These are phyloP conservation scores for Oceanodroma leucorhoa DNA, from an alignment of 2,797 vertebrate genomes.

Conservation along the genomic window DNA sequence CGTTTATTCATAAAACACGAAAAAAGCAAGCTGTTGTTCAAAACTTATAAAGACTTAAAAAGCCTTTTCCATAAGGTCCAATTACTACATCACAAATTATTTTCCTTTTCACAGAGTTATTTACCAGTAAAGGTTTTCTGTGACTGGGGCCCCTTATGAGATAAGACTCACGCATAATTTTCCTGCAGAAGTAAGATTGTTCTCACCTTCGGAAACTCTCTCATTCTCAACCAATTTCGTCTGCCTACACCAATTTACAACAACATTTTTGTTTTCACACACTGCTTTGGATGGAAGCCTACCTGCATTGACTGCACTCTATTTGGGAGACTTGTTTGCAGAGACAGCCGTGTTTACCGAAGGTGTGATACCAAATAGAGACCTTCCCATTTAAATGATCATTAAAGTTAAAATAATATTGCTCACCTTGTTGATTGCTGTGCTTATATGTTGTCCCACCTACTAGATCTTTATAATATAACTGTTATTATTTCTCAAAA, in stretches of 20 bases:
- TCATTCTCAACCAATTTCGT: not conserved
- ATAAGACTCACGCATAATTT: not conserved
- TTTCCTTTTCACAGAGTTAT: not conserved
- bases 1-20: not conserved
- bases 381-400: not conserved
- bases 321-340: not conserved
- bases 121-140: not conserved
- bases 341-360: not conserved
- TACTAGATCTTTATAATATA: not conserved
- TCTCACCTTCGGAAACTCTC: not conserved
- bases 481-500: not conserved
- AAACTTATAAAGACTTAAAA: not conserved
- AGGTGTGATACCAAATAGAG: not conserved
- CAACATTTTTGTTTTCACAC: not conserved
- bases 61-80: not conserved
- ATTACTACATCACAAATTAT: not conserved
- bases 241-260: not conserved
- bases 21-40: not conserved
- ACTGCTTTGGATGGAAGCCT: not conserved
- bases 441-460: not conserved
- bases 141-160: not conserved
- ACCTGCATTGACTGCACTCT: not conserved
- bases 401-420: not conserved
- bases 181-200: not conserved
- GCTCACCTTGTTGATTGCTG: not conserved